phyloP scores from a whole-genome alignment of 2,888 invertebrate genomes.

The Andrena bicolor region DNA sequence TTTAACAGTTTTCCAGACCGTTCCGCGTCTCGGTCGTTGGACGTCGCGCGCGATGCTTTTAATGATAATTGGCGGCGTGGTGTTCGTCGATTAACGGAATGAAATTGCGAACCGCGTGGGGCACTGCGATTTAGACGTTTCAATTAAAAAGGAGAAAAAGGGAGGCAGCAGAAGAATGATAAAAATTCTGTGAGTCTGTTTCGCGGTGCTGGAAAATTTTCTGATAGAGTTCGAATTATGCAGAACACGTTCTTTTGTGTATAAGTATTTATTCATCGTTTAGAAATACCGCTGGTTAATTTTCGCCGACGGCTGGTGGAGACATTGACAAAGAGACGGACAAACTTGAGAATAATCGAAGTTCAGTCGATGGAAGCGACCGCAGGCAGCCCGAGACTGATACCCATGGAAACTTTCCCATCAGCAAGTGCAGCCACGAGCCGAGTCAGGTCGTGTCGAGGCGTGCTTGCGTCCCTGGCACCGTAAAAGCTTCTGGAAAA shows the following conservation, averaged over 20 bases:
- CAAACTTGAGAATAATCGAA: slow-evolving; percentile 74
- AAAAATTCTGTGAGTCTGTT: too few relatives aligned
- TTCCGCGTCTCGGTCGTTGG: background rate
- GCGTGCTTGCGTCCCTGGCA: background rate
- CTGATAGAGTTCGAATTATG: too few relatives aligned
- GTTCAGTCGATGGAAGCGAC: slow-evolving; percentile 58
- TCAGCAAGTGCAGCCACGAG: slow-evolving; percentile 36
- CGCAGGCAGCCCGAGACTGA: slow-evolving; percentile 67
- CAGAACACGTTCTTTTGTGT: too few relatives aligned
- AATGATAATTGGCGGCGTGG: slow-evolving; percentile 23
- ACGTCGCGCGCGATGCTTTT: background rate
- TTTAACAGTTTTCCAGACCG: slow-evolving; percentile 24
- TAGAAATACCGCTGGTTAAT: slow-evolving; percentile 62
- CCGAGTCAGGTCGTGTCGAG: slow-evolving; percentile 6
- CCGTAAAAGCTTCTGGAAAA: slow-evolving; percentile 65
- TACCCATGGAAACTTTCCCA: slow-evolving; percentile 72
- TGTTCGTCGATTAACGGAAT: slow-evolving; percentile 18
- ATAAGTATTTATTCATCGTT: too few relatives aligned
- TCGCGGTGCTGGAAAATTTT: too few relatives aligned
- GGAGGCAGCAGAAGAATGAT: background rate
- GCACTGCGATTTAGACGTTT: background rate
- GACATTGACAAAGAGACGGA: slow-evolving; percentile 51
- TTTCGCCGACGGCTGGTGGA: slow-evolving; percentile 64
- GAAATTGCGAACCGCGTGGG: background rate
- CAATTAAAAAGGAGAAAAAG: background rate